Percentiles rank a stretch among this genome's conserved stretches.
These are phyloP conservation scores for Pyrrhosoma nymphula DNA, from an alignment of 2,888 invertebrate genomes.

Conservation along the genomic window DNA sequence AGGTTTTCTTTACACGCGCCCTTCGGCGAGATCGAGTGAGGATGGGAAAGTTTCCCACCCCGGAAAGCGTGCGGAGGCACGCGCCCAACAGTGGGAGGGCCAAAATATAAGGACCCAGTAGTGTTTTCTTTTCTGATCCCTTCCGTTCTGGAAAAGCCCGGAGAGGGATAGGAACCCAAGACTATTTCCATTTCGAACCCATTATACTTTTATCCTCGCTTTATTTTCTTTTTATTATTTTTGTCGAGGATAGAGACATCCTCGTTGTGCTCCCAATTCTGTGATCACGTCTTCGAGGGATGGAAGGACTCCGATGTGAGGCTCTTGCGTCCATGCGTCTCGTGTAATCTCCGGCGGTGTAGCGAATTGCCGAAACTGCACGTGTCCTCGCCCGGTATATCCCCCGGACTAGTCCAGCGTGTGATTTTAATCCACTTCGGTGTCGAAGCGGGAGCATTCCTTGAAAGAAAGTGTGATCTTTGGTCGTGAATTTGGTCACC, in stretches of 20 bases:
- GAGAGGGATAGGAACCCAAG: background rate
- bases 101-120: background rate
- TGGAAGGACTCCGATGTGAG: background rate
- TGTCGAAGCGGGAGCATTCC: background rate
- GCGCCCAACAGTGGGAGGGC: background rate
- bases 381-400: background rate
- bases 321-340: background rate
- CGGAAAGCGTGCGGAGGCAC: background rate
- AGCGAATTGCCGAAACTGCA: background rate
- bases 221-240: background rate
- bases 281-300: background rate
- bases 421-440: background rate
- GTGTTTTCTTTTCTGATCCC: background rate
- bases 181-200: background rate
- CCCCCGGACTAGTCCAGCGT: background rate
- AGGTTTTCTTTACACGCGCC: background rate
- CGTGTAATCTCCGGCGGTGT: background rate
- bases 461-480: background rate
- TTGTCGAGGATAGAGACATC: background rate
- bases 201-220: background rate
- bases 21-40: background rate
- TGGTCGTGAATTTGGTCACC: background rate
- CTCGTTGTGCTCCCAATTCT: background rate
- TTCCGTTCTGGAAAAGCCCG: background rate
- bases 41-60: background rate